Base-by-base conservation (phyloP, 2,888 invertebrate genomes). In the Ischnus inquisitorius region DNA sequence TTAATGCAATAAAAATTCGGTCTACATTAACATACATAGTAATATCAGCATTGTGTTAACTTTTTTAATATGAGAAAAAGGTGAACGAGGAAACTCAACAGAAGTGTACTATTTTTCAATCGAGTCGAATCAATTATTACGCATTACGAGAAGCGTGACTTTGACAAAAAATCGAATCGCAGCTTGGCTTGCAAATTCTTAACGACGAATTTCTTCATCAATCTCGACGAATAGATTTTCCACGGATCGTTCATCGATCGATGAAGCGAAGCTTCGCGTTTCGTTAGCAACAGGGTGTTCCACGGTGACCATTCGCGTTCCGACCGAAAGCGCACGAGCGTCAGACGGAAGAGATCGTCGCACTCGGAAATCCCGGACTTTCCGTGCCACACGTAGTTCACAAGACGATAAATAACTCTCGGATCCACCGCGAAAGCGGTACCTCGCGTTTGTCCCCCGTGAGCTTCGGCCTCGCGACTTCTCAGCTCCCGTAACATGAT, bases 241-340 rank as follows among this genome's bases (percentile, higher is more conserved):
- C 85, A 84, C 1, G 87, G 87, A 88, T 88, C 78, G 14, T 75
- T 46, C 81, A 98, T 94, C 88, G 95, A 96, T 82, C 96, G 94
- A 93, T 98, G 98, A 80, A 96, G 95, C 74, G 96, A 95, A 82
- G 97, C 96, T 94, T 98, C 98, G 82, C 96, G 95, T 69, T 96
- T 95, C 0, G 98, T 98, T 1, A 98, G 94, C 54, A 98, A 94
- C 87, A 98, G 95, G 91, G 97, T 97, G 93, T 99, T 99, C 98
- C 99, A 99, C 0, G 98, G 98, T 0, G 98, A 96, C 98, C 98
- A 99, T 88, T 97, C 97, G 85, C 96, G 94, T 51, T 95, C 94
- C 43, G 95, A 95, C 86, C 96, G 95, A 97, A 98, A 98, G 22
- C 98, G 95, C 78, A 96, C 96, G 83, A 98, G 94, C 90, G 96